Evolutionary conservation across 2,113 vertebrate genomes (phyloP).

Genomic region (Dicrurus megarhynchus): DNA sequence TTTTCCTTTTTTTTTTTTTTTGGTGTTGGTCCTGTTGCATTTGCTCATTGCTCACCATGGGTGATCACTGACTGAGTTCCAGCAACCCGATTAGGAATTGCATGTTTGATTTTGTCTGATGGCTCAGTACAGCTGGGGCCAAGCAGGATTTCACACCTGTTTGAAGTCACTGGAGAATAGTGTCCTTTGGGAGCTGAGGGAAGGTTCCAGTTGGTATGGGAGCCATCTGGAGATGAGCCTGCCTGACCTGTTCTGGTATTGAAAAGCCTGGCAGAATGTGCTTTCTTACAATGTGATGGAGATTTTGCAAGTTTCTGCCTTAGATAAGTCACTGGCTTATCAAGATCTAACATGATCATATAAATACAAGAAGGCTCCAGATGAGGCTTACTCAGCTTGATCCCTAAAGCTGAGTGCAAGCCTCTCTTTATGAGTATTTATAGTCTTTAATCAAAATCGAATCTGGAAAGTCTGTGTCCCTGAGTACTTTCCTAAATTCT

Average conservation of each 20-base stretch:
- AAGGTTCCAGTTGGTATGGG: not conserved
- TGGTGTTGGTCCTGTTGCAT: not conserved
- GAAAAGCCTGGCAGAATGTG: not conserved
- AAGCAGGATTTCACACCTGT: not conserved
- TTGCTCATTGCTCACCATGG: not conserved
- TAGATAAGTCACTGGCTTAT: not conserved
- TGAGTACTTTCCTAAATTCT: slow-evolving; percentile 4
- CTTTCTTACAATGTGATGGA: not conserved
- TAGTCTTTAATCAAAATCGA: not conserved
- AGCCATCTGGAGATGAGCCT: not conserved
- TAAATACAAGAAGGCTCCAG: not conserved
- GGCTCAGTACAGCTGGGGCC: not conserved
- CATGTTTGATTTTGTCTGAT: not conserved
- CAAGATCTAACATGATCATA: not conserved
- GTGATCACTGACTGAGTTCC: not conserved
- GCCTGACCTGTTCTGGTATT: not conserved
- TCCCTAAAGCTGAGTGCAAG: slow-evolving; percentile 17
- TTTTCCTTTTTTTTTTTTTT: not conserved
- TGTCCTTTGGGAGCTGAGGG: not conserved
- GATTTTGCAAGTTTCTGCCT: slow-evolving; percentile 1
- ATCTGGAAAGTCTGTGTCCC: slow-evolving; percentile 3
- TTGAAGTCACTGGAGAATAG: not conserved
- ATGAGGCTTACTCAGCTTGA: slow-evolving; percentile 39
- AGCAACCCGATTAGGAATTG: not conserved
- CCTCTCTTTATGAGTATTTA: slow-evolving; percentile 27